Evolutionary conservation across 2,113 vertebrate species (phyloP).

Genomic region (human (Homo sapiens)): DNA sequence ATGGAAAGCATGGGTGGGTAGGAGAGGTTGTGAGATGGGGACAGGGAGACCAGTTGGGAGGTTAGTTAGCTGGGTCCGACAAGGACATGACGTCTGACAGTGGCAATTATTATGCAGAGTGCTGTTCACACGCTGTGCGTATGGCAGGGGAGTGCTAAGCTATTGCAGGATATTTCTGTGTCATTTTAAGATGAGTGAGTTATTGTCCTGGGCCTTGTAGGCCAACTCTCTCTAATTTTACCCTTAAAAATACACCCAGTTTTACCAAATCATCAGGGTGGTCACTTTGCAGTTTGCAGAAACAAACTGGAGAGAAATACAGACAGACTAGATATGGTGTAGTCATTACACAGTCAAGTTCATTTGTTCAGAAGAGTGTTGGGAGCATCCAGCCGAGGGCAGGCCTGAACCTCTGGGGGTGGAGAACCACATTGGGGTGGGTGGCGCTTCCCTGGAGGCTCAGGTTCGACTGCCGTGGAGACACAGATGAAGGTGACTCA

Average conservation of each 20-base stretch:
- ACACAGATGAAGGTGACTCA: accelerated
- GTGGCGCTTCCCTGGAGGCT: accelerated
- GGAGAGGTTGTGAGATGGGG: too few species aligned
- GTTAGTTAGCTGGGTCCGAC: accelerated
- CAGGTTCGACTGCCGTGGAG: background rate
- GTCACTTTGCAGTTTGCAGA: background rate
- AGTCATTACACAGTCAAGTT: accelerated
- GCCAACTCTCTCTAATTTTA: background rate
- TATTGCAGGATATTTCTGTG: accelerated
- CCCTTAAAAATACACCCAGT: background rate
- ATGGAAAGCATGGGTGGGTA: background rate
- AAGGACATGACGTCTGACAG: accelerated
- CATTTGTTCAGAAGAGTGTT: too few species aligned
- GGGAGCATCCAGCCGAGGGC: too few species aligned
- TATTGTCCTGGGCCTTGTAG: background rate
- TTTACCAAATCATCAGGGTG: too few species aligned
- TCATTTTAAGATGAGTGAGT: background rate
- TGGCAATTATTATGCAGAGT: accelerated
- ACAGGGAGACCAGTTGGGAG: background rate
- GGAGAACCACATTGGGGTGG: accelerated
- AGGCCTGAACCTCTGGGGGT: background rate
- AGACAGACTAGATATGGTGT: accelerated
- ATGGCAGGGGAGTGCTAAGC: too few species aligned
- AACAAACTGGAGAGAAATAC: background rate
- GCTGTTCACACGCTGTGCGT: accelerated